Percentiles rank a stretch among this genome's conserved stretches.
Conservation (phyloP, 2,797 vertebrate species). For the Florisuga fusca region DNA sequence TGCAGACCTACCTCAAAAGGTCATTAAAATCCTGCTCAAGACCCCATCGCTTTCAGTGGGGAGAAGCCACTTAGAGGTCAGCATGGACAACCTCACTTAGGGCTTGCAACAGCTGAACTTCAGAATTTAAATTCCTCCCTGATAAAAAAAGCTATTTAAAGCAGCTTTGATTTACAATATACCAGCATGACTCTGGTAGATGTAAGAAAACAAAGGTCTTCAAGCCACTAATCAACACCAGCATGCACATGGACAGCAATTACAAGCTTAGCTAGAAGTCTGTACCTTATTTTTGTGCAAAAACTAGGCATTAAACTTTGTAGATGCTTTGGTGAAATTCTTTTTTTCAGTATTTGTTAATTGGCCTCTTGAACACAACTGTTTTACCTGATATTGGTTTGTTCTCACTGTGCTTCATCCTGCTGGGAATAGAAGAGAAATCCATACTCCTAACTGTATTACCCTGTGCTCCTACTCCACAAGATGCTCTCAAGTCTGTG, state of each 20-base stretch:
- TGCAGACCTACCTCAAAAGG: not conserved
- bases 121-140: not conserved
- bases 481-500: not conserved
- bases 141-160: not conserved
- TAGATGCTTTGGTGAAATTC: not conserved
- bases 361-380: not conserved
- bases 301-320: not conserved
- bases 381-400: rapidly evolving
- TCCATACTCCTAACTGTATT: no score
- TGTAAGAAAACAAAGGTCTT: not conserved
- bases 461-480: not conserved
- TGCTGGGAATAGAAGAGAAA: not conserved
- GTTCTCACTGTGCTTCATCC: not conserved
- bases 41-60: not conserved
- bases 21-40: not conserved
- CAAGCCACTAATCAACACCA: not conserved
- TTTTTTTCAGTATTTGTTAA: not conserved
- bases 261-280: not conserved
- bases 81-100: not conserved
- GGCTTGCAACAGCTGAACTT: not conserved
- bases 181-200: not conserved
- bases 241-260: not conserved
- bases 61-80: not conserved
- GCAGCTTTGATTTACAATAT: not conserved
- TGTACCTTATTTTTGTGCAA: not conserved